Conservation (phyloP, 2,113 vertebrate species). For the Malurus elegans region DNA sequence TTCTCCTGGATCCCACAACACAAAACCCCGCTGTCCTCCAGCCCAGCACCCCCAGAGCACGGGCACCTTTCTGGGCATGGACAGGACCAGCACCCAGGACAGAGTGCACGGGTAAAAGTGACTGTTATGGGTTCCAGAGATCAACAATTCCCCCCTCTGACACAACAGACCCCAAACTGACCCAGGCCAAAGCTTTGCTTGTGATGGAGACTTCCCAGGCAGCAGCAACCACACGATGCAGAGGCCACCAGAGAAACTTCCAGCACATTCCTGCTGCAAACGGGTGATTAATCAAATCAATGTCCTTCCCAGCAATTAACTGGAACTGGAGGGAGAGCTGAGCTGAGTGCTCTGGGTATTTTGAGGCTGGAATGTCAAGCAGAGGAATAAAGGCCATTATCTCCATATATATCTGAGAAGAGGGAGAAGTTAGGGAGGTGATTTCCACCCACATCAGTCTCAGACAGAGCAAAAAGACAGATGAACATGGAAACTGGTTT, state of each 20-base stretch:
- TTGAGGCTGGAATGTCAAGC: slow-evolving; percentile 13
- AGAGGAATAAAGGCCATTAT: not conserved
- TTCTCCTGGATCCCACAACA: not conserved
- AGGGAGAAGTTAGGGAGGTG: not conserved
- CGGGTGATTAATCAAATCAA: not conserved
- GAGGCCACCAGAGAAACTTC: not conserved
- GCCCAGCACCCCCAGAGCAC: not conserved
- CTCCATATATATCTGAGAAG: not conserved
- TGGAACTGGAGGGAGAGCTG: not conserved
- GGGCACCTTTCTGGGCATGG: accelerated
- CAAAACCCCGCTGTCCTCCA: not conserved
- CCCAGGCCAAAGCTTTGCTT: not conserved
- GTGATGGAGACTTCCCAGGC: not conserved
- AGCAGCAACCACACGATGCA: not conserved
- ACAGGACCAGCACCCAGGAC: not conserved
- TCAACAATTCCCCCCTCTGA: not conserved
- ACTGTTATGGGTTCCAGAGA: not conserved
- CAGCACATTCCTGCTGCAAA: not conserved
- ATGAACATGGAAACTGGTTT: not conserved
- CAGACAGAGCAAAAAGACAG: not conserved
- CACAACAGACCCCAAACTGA: accelerated
- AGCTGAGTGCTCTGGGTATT: not conserved
- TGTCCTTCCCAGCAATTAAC: not conserved
- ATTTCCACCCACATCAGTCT: not conserved
- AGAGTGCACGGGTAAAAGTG: accelerated